Percentiles rank a stretch among this genome's conserved stretches.
Evolutionary conservation across 2,888 invertebrate genomes (phyloP).

Genomic region (Cephus rjabovi): DNA sequence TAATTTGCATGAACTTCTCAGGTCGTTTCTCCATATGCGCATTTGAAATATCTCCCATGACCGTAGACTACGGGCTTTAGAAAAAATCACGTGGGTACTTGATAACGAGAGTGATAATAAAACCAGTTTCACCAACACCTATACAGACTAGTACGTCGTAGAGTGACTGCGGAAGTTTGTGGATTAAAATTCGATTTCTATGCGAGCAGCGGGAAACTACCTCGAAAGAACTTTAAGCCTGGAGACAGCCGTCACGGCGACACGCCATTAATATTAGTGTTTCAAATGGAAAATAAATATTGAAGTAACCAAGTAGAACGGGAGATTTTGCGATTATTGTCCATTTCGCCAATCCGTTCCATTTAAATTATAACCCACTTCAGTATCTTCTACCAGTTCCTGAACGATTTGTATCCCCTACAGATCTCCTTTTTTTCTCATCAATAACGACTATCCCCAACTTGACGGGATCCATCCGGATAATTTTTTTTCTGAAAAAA

Average conservation of each 20-base stretch:
- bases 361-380: neutral
- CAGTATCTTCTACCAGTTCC: neutral
- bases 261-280: neutral
- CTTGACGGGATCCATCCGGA: too few species aligned
- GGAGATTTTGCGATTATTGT: neutral
- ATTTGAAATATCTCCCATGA: neutral
- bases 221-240: neutral
- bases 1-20: slow-evolving; percentile 39
- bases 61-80: neutral
- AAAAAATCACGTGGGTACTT: neutral
- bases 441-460: too few species aligned
- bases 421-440: too few species aligned
- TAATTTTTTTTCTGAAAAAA: too few species aligned
- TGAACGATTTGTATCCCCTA: neutral
- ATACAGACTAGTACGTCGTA: neutral
- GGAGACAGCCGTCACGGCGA: neutral
- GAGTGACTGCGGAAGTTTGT: neutral
- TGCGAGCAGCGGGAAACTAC: neutral
- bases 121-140: neutral
- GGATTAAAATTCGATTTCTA: neutral
- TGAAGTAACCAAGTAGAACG: neutral
- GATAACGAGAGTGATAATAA: neutral
- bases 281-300: neutral
- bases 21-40: neutral
- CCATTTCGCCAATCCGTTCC: neutral